Evolutionary conservation across 2,797 vertebrate species (phyloP), one percentile per base, ranked within the genome.

Genomic region (Champsocephalus gunnari): DNA sequence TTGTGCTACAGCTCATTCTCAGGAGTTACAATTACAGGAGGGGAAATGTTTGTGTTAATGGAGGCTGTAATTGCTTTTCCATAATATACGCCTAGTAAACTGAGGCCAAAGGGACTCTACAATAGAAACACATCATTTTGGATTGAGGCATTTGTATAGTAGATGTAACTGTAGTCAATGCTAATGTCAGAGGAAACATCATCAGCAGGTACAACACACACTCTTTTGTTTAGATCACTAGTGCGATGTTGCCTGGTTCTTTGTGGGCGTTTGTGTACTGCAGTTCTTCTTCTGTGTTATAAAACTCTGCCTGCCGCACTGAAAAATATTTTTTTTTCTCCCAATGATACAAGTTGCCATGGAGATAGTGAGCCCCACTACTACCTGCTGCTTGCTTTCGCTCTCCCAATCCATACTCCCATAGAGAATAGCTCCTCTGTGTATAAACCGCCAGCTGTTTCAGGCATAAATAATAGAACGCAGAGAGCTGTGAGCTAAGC

Each of bases 401-500:
- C 78, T 84, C 84, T 79, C 74, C 72, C 69, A 77, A 38, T 88
- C 80, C 83, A 89, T 72, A 69, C 80, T 90, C 84, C 92, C 87
- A 80, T 78, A 71, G 89, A 91, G 92, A 88, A 85, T 80, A 83
- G 66, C 80, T 92, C 92, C 91, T 89, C 87, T 87, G 91, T 93
- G 93, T 82, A 90, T 90, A 71, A 91, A 87, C 89, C 76, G 77
- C 91, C 91, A 92, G 91, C 90, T 93, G 92, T 93, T 92, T 93
- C 87, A 91, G 89, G 84, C 90, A 90, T 94, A 89, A 94, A 94
- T 94, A 93, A 94, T 93, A 90, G 89, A 94, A 87, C 57, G 85
- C 87, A 73, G 91, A 93, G 85, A 67, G 90, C 92, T 92, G 88
- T 77, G 85, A 93, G 92, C 91, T 87, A 79, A 90, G 91, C 93